Evolutionary conservation across 1,140 invertebrate species (phyloP).

Genomic region (Asbolus verrucosus): DNA sequence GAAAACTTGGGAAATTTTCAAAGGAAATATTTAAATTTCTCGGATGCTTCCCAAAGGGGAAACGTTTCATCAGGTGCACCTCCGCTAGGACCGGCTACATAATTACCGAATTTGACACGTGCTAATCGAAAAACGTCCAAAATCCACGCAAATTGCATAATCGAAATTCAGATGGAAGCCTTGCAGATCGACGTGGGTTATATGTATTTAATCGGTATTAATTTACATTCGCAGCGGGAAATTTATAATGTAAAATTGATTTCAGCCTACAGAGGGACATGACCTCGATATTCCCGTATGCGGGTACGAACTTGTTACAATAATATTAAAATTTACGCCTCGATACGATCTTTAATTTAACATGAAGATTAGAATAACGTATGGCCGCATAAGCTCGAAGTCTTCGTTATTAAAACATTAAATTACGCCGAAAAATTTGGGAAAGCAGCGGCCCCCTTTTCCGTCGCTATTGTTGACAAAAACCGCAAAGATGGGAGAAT

Average conservation of each 20-base stretch:
- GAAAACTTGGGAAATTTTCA: neutral
- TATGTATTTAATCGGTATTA: slow-evolving; percentile 44
- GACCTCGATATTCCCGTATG: neutral
- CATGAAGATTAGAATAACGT: too few species aligned
- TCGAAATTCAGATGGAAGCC: slow-evolving; percentile 3
- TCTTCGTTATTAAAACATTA: too few species aligned
- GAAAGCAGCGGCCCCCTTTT: too few species aligned
- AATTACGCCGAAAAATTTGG: too few species aligned
- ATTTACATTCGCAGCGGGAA: slow-evolving; percentile 43
- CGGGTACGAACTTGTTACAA: neutral
- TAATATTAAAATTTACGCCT: neutral
- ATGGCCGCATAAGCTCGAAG: too few species aligned
- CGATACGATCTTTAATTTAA: neutral
- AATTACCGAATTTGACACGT: too few species aligned
- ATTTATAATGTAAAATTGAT: slow-evolving; percentile 37
- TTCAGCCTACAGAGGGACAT: slow-evolving; percentile 3
- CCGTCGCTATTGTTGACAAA: too few species aligned
- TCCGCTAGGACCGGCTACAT: too few species aligned
- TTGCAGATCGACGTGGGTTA: slow-evolving; percentile 38
- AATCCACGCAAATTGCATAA: neutral
- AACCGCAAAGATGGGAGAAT: neutral
- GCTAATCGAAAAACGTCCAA: too few species aligned
- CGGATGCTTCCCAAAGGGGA: too few species aligned
- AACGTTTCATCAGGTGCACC: too few species aligned
- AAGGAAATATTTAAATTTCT: slow-evolving; percentile 20